phyloP scores from a whole-genome alignment of 2,888 invertebrate genomes.

The Yponomeuta cagnagella region DNA sequence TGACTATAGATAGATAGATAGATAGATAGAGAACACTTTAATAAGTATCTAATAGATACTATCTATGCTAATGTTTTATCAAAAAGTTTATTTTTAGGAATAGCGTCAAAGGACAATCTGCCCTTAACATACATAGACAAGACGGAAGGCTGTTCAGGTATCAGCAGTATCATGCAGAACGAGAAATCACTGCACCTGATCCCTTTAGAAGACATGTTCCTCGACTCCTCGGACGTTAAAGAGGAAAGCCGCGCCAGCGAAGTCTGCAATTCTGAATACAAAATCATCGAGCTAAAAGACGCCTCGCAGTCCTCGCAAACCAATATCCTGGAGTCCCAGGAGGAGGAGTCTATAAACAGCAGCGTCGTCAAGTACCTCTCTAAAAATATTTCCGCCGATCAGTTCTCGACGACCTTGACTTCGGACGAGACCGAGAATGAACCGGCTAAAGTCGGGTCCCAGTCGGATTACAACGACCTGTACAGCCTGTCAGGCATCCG shows the following conservation, averaged over 20 bases:
- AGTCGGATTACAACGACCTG: not conserved
- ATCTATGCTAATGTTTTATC: not conserved
- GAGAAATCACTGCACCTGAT: not conserved
- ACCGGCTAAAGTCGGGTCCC: not conserved
- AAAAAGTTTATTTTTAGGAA: not conserved
- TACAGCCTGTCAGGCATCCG: not conserved
- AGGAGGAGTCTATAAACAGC: not conserved
- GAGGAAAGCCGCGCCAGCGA: not conserved
- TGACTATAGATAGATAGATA: too few species aligned
- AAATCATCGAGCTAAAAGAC: not conserved
- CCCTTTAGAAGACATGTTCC: not conserved
- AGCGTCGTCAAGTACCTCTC: not conserved
- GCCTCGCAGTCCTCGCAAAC: not conserved
- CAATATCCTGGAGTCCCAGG: not conserved
- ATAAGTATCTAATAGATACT: too few species aligned
- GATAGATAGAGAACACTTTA: too few species aligned
- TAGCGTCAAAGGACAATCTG: not conserved
- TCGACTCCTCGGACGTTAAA: not conserved
- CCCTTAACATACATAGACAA: not conserved
- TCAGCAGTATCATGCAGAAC: not conserved
- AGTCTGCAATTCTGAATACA: not conserved
- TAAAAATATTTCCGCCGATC: not conserved
- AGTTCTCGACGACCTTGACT: not conserved
- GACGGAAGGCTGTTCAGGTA: not conserved
- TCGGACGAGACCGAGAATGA: not conserved